Evolutionary conservation across 1,140 invertebrate species (phyloP).

Genomic region (Ceratitis capitata): DNA sequence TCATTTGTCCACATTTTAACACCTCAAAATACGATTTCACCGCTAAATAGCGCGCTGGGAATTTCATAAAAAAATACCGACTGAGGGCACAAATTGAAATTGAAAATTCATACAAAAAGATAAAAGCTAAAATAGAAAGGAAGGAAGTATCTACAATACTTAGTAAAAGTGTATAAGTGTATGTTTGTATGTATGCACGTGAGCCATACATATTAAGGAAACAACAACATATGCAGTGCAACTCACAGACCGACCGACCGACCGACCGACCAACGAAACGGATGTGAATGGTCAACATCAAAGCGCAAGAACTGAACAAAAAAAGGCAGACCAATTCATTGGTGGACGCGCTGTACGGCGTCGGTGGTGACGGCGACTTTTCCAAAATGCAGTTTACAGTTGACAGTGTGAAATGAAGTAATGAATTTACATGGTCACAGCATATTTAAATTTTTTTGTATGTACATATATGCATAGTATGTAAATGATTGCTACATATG

Average conservation of each 20-base stretch:
- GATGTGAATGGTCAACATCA: conserved; percentile 10
- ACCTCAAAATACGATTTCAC: neutral
- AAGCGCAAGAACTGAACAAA: neutral
- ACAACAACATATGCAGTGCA: neutral
- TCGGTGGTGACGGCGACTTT: neutral
- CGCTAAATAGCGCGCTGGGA: neutral
- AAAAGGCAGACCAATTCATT: neutral
- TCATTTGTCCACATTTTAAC: neutral
- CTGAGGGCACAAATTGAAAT: neutral
- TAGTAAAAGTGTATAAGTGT: neutral
- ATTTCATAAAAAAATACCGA: neutral
- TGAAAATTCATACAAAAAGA: neutral
- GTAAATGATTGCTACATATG: too few species aligned
- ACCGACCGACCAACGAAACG: neutral
- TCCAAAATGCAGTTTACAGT: neutral
- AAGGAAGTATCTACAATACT: too few species aligned
- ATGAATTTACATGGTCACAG: too few species aligned
- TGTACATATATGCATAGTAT: too few species aligned
- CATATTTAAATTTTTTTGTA: too few species aligned
- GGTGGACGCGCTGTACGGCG: neutral
- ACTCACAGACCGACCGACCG: neutral
- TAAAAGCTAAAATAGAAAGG: neutral
- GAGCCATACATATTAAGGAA: neutral
- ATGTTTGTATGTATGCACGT: too few species aligned
- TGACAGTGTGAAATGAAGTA: too few species aligned